Evolutionary conservation across 2,113 vertebrate genomes (phyloP).

Genomic region (Amazona vittata): DNA sequence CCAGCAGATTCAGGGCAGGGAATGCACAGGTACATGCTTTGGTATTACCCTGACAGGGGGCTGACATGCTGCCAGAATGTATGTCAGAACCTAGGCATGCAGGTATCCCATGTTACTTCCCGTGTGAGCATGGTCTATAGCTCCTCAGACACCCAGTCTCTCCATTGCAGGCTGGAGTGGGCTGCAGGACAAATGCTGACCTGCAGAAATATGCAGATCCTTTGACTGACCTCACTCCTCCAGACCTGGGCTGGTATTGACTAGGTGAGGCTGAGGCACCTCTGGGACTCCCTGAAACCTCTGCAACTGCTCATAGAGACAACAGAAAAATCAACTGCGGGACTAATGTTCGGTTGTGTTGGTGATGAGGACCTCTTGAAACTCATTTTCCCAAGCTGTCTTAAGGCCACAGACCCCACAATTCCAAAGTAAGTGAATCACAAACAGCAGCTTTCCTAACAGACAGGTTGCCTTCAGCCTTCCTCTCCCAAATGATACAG

Average conservation of each 20-base stretch:
- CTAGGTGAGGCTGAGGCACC: not conserved
- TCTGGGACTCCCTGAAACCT: not conserved
- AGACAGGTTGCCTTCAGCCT: not conserved
- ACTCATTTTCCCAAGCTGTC: not conserved
- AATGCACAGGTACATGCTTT: not conserved
- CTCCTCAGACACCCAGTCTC: not conserved
- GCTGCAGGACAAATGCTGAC: not conserved
- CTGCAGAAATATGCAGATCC: not conserved
- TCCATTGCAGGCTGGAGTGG: not conserved
- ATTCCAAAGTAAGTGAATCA: not conserved
- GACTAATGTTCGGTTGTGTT: not conserved
- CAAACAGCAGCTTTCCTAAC: not conserved
- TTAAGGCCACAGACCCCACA: not conserved
- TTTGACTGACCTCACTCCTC: not conserved
- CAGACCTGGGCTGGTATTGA: not conserved
- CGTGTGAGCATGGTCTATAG: not conserved
- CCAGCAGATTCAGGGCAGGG: not conserved
- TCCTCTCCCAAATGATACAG: accelerated
- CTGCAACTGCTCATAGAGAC: not conserved
- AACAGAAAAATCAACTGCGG: not conserved
- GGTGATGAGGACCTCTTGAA: not conserved
- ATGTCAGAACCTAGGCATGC: not conserved
- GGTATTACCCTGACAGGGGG: not conserved
- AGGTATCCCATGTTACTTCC: not conserved
- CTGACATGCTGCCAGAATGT: not conserved